Evolutionary conservation across 37 sponge, comb jelly and placozoan species (phyloP), one percentile per base, ranked within the genome.

Genomic region (Mnemiopsis leidyi): DNA sequence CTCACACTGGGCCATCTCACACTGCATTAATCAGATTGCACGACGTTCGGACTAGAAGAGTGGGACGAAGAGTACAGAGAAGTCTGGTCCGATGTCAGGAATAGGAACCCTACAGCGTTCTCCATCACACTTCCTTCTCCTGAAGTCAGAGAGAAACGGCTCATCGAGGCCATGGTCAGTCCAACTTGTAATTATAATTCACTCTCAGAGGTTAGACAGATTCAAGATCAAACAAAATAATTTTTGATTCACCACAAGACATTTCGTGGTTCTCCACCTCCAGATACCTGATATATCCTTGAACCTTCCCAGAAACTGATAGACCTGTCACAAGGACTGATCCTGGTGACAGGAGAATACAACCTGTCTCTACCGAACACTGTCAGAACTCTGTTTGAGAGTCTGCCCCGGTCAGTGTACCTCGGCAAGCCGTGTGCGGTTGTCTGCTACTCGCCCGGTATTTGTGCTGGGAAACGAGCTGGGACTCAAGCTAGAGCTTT

Each of bases 391-490:
- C 90, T 85, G 24, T 85, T 85, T 33, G 90, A 85, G 61, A 39
- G 29, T 40, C 90, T 85, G 1, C 90, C 90, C 25, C 40, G 35
- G 25, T 85, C 90, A 0, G 40, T 40, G 29, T 85, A 85, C 61
- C 36, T 85, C 23, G 90, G 90, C 1, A 85, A 85, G 48, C 90
- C 90, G n/a, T 85, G 90, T 85, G 90, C 90, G 25, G 90, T 85
- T 13, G 90, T 85, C 29, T 85, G 90, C 90, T 85, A 85, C 29
- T 40, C 61, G 23, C 90, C 90, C 3, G 90, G 90, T 2, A 37
- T 85, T 39, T 26, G 36, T 20, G 33, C 90, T 0, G 90, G 90
- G 29, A 38, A 37, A 3, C 39, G 90, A 26, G 90, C 90, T 23
- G 90, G 90, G 3, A n/a, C 36, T 13, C 90, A 85, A 25, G 90